Evolutionary conservation across 2,797 vertebrate species (phyloP).

Genomic region (Syncerus caffer): DNA sequence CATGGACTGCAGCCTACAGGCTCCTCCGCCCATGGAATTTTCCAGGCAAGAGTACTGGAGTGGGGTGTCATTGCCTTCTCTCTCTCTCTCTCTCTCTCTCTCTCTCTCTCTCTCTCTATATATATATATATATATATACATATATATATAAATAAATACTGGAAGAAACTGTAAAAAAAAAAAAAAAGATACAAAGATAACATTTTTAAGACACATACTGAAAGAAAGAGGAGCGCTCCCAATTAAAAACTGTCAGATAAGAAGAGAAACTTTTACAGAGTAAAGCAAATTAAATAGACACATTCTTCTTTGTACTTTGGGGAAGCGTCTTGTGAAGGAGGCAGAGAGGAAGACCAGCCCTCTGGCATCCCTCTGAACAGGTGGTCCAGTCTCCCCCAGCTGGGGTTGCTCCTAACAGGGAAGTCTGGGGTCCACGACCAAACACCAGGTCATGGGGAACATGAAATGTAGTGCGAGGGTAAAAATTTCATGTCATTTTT

Average conservation of each 20-base stretch:
- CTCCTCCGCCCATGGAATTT: no score
- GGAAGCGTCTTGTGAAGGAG: neutral
- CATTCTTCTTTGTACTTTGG: neutral
- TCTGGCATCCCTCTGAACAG: neutral
- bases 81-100: no score
- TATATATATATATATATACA: no score
- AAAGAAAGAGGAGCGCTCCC: neutral
- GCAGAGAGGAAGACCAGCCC: neutral
- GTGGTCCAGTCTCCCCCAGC: accelerated
- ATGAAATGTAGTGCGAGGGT: neutral
- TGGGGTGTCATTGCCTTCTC: no score
- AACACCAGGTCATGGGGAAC: neutral
- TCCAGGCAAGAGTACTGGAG: no score
- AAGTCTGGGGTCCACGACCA: neutral
- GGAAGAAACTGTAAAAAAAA: neutral
- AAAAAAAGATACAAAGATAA: neutral
- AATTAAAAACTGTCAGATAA: neutral
- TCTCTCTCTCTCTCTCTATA: no score
- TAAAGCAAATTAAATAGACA: neutral
- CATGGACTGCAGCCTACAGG: no score
- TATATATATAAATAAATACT: neutral
- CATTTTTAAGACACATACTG: neutral
- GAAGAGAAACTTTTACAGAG: neutral
- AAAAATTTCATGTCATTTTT: neutral
- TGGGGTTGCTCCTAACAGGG: accelerated